phyloP scores from a whole-genome alignment of 2,797 vertebrate genomes.

The Chelonia mydas region DNA sequence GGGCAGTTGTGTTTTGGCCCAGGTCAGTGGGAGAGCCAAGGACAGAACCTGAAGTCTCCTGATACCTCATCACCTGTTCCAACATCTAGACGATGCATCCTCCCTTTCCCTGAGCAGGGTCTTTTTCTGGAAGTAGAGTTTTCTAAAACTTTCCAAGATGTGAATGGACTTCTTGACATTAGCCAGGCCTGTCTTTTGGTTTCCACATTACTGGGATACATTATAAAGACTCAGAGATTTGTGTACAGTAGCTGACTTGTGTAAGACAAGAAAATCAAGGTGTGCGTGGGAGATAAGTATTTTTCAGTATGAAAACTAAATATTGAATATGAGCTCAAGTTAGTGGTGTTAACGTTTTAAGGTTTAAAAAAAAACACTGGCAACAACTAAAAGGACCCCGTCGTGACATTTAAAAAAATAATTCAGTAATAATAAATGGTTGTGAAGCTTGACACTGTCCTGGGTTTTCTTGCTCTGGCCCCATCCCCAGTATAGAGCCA shows the following conservation, averaged over 20 bases:
- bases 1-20: too few relatives aligned
- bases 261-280: slow-evolving; percentile 52
- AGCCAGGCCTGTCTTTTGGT: slow-evolving; percentile 56
- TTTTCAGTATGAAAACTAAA: slow-evolving; percentile 59
- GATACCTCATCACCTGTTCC: accelerated
- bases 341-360: background rate
- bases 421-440: background rate
- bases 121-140: slow-evolving; percentile 22
- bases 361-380: background rate
- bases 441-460: background rate
- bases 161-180: slow-evolving; percentile 50
- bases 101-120: background rate
- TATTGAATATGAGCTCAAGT: slow-evolving; percentile 23
- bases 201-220: slow-evolving; percentile 40
- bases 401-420: background rate
- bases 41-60: accelerated
- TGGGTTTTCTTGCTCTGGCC: background rate
- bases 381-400: background rate
- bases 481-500: background rate
- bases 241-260: slow-evolving; percentile 60
- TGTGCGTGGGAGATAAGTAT: slow-evolving; percentile 33
- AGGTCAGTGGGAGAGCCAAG: background rate
- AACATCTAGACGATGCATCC: accelerated
- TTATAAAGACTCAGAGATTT: slow-evolving; percentile 58
- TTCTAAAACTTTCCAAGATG: accelerated